phyloP scores from a whole-genome alignment of 2,888 invertebrate species.

The Netelia inedita region DNA sequence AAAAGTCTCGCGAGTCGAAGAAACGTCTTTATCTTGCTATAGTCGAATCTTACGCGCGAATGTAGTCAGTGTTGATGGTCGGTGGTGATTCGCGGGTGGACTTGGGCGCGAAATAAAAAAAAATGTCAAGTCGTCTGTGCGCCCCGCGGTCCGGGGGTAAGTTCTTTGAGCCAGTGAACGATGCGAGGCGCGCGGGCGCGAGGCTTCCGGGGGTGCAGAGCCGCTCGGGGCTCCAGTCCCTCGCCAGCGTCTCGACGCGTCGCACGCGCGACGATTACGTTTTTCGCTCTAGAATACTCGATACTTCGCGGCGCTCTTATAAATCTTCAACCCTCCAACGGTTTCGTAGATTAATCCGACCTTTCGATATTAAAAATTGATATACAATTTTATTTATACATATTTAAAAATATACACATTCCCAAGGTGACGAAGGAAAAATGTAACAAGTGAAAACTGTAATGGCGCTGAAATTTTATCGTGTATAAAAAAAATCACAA shows the following conservation, averaged over 20 bases:
- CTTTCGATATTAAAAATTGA: background rate
- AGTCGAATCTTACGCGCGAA: background rate
- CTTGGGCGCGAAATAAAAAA: conserved; percentile 63
- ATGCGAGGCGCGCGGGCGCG: conserved; percentile 82
- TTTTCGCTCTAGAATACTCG: background rate
- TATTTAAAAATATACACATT: background rate
- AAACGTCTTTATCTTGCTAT: background rate
- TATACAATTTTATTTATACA: background rate
- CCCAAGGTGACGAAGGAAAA: background rate
- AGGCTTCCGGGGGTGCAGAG: conserved; percentile 81
- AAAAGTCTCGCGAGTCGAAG: background rate
- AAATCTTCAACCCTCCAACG: background rate
- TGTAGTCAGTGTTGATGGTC: conserved; percentile 16
- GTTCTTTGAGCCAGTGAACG: conserved; percentile 70
- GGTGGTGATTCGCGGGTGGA: conserved; percentile 41
- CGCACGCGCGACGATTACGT: conserved; percentile 72
- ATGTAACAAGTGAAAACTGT: background rate
- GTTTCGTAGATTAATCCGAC: background rate
- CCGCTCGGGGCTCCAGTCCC: conserved; percentile 82
- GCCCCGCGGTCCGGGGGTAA: conserved; percentile 71
- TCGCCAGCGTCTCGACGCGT: conserved; percentile 81
- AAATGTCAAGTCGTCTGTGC: conserved; percentile 78
- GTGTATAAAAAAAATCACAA: too few species aligned
- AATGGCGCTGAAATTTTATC: background rate
- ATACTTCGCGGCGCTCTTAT: background rate